These are phyloP conservation scores for Epinotia brunnichana DNA, from an alignment of 2,888 invertebrate genomes.

Conservation along the genomic window DNA sequence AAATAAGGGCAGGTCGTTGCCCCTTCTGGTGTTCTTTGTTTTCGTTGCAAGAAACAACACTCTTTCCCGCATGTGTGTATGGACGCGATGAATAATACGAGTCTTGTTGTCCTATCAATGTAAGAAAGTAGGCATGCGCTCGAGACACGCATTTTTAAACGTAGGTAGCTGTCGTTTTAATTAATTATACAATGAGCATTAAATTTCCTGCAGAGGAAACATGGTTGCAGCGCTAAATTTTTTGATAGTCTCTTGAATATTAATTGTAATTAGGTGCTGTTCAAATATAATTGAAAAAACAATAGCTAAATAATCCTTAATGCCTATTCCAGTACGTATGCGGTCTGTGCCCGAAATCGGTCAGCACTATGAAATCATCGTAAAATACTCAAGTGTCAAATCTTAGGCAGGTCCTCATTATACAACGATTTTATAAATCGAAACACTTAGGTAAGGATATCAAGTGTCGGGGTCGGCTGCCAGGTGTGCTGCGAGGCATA, in stretches of 20 bases:
- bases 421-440: constrained; percentile 30
- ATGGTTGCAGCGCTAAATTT: background rate
- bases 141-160: constrained; percentile 26
- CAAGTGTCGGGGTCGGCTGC: constrained; percentile 66
- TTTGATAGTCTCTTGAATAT: background rate
- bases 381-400: background rate
- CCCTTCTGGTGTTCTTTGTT: constrained; percentile 43
- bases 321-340: background rate
- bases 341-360: background rate
- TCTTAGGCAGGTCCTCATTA: background rate
- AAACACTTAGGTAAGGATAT: constrained; percentile 40
- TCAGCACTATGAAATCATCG: background rate
- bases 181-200: background rate
- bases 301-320: background rate
- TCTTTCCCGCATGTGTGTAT: constrained; percentile 30
- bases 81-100: constrained; percentile 41
- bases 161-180: background rate
- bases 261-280: background rate
- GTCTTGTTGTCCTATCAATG: constrained; percentile 40
- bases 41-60: constrained; percentile 43
- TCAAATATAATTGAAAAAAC: background rate
- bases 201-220: background rate
- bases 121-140: constrained; percentile 28
- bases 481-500: constrained; percentile 77
- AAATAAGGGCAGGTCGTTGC: constrained; percentile 45